Conservation (phyloP, 1,140 invertebrate species). For the Diuraphis noxia region DNA sequence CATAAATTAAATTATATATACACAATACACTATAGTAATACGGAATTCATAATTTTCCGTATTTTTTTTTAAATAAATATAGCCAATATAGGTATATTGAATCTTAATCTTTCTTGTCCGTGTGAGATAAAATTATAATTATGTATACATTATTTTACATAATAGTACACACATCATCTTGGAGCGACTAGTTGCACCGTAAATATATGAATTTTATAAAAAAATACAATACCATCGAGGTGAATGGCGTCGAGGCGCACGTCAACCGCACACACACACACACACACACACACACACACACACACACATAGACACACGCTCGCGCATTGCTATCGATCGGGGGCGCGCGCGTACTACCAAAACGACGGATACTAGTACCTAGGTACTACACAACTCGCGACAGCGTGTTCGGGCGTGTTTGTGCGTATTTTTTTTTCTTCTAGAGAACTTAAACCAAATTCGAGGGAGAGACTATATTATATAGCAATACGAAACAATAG, state of each 20-base stretch:
- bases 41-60: neutral
- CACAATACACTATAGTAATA: neutral
- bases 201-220: neutral
- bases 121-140: neutral
- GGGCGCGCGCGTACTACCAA: neutral
- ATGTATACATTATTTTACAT: neutral
- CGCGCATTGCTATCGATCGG: neutral
- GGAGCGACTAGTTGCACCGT: neutral
- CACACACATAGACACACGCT: neutral
- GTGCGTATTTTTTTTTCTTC: neutral
- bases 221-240: neutral
- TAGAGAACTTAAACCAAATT: neutral
- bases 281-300: too few relatives aligned
- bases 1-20: too few relatives aligned
- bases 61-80: neutral
- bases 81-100: neutral
- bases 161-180: neutral
- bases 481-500: neutral
- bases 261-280: neutral
- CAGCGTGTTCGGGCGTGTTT: conserved; percentile 16
- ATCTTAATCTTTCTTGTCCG: neutral
- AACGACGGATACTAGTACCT: neutral
- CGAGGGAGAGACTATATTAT: neutral
- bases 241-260: neutral
- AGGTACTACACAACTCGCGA: neutral